A percentile compares a stretch with the other conserved stretches of the same genome.
These are phyloP conservation scores for Baryphthengus martii DNA, from an alignment of 2,113 vertebrate species.

Conservation along the genomic window DNA sequence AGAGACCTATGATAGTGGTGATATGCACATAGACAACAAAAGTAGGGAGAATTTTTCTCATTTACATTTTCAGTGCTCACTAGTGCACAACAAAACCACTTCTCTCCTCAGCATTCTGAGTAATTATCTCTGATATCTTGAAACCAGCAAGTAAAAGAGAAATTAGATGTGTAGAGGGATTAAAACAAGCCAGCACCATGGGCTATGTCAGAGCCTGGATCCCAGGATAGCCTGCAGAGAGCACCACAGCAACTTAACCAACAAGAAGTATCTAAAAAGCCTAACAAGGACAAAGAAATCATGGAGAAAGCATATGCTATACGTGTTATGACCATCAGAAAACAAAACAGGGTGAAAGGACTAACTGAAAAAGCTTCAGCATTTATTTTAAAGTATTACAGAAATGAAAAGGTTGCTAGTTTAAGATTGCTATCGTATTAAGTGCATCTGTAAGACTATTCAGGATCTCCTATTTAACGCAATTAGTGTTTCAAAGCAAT, in stretches of 20 bases:
- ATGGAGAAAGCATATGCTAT: background rate
- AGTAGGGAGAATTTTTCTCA: background rate
- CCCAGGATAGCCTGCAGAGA: background rate
- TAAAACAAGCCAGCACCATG: background rate
- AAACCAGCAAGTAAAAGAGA: background rate
- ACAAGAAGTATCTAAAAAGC: background rate
- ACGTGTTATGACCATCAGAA: background rate
- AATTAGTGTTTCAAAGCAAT: background rate
- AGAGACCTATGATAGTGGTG: background rate
- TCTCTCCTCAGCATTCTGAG: background rate
- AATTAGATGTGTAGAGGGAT: background rate
- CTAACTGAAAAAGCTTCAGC: background rate
- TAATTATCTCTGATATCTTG: conserved; percentile 1
- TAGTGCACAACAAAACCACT: background rate
- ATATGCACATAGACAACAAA: background rate
- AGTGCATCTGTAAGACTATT: background rate
- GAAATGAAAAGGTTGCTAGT: background rate
- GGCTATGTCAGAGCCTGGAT: background rate
- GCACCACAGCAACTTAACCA: background rate
- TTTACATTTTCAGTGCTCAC: background rate
- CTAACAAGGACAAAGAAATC: background rate
- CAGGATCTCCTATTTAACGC: background rate
- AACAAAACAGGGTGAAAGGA: background rate
- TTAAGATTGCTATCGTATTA: background rate
- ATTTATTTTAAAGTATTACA: background rate